phyloP scores from a whole-genome alignment of 2,113 vertebrate species.

The Hippocampus guttulatus region DNA sequence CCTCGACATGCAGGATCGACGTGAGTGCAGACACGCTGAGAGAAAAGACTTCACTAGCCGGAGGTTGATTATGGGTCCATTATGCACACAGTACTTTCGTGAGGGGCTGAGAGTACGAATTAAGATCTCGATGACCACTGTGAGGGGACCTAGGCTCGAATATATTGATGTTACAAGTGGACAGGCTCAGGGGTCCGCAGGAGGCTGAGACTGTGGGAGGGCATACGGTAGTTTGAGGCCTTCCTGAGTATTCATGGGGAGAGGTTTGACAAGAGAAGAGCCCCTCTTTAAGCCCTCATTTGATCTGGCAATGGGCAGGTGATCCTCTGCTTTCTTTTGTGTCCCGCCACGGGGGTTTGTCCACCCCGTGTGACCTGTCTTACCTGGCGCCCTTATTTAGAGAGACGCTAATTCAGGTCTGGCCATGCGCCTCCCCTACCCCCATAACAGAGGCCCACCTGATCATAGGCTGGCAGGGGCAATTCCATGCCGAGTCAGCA shows the following conservation, averaged over 20 bases:
- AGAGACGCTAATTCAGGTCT: conserved; percentile 44
- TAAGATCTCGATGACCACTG: conserved; percentile 65
- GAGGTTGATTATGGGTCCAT: conserved; percentile 69
- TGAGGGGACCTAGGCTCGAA: conserved; percentile 56
- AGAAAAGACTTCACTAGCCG: conserved; percentile 63
- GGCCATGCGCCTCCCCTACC: conserved; percentile 32
- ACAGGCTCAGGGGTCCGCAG: conserved; percentile 55
- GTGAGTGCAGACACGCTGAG: conserved; percentile 66
- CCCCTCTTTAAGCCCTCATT: conserved; percentile 66
- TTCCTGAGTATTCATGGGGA: conserved; percentile 69
- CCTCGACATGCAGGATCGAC: conserved; percentile 62
- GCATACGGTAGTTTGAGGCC: conserved; percentile 54
- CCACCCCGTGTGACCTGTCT: conserved; percentile 57
- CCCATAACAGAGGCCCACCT: conserved; percentile 56
- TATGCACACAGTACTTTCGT: conserved; percentile 66
- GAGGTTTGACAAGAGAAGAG: conserved; percentile 65
- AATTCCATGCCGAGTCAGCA: conserved; percentile 48
- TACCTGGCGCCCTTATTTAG: conserved; percentile 69
- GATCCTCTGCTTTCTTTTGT: conserved; percentile 68
- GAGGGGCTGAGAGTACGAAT: conserved; percentile 66
- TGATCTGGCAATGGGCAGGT: conserved; percentile 70
- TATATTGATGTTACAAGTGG: conserved; percentile 57
- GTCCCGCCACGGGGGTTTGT: conserved; percentile 58
- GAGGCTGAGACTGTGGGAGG: conserved; percentile 51
- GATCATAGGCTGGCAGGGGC: conserved; percentile 59